Base-by-base conservation (phyloP, 30 jellyfish, hydroid and myxozoan genomes). In the Chrysaora quinquecirrha region DNA sequence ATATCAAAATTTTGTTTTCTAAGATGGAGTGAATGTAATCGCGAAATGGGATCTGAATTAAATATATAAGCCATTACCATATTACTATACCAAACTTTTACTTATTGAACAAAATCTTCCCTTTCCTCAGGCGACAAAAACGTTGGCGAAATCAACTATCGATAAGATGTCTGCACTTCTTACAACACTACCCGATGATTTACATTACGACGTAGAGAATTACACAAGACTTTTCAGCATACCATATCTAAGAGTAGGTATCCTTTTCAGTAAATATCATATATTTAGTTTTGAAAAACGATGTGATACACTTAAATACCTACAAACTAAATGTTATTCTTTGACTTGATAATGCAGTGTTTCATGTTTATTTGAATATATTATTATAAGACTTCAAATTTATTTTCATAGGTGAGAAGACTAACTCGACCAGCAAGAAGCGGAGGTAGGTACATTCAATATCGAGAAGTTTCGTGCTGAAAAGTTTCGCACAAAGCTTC, bases 151-250 rank as follows among this genome's bases (percentile, higher is more conserved):
- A 31, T 27, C 76, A 70, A 82, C 98, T 9, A 74, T 86, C 24
- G 96, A 86, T 58, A 86, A 87, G 80, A 52, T 86, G 78, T 78
- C 95, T 2, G 74, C 73, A 9, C 86, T 38, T 16, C 69, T 43
- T 32, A 86, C 94, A 6, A 78, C 93, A n/a, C 61, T 93, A 14
- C 98, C 98, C 10, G 96, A 75, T 19, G 98, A 93, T 76, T 61
- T 93, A 30, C 98, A 86, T 68, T 93, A 93, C 80, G 93, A 82
- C 12, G 85, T 84, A 1, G 98, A 93, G 12, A 87, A 73, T 48
- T 78, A 86, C 35, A 75, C 76, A 28, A 73, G 66, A 20, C 96
- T 93, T 0, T 86, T 78, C 72, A 49, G 43, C 72, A 70, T 61
- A 60, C 86, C 93, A 31, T 28, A 80, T 56, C 32, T 82, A 3